Conservation (phyloP, 2,113 vertebrate species). For the Calidris pugnax region DNA sequence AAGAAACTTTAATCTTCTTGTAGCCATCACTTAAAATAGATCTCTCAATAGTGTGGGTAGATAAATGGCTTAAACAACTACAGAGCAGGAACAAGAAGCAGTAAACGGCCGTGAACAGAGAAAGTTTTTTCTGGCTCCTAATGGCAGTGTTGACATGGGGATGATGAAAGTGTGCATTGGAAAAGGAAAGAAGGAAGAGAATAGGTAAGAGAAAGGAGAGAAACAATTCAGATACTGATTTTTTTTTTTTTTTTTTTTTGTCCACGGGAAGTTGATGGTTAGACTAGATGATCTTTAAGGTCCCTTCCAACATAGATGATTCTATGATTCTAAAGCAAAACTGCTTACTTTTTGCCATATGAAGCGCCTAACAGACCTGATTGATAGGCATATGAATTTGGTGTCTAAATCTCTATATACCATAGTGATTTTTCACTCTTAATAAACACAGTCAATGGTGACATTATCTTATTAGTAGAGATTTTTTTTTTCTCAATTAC, state of each 20-base stretch:
- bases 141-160: neutral
- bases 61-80: neutral
- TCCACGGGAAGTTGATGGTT: too few relatives aligned
- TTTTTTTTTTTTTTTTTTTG: neutral
- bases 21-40: too few relatives aligned
- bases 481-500: neutral
- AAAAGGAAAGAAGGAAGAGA: neutral
- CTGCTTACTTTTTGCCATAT: neutral
- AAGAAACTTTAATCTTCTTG: too few relatives aligned
- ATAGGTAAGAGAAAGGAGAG: neutral
- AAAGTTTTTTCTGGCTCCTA: neutral
- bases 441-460: neutral
- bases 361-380: neutral
- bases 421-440: neutral
- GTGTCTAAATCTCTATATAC: neutral
- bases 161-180: neutral
- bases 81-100: neutral
- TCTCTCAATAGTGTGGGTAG: neutral
- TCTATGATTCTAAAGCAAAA: neutral
- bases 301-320: too few relatives aligned
- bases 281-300: too few relatives aligned
- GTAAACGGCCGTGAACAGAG: neutral
- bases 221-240: neutral
- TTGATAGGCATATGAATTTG: neutral
- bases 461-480: neutral